A percentile compares a stretch with the other conserved stretches of the same genome.
Conservation (phyloP, 1,140 invertebrate genomes). For the Halictus rubicundus region DNA sequence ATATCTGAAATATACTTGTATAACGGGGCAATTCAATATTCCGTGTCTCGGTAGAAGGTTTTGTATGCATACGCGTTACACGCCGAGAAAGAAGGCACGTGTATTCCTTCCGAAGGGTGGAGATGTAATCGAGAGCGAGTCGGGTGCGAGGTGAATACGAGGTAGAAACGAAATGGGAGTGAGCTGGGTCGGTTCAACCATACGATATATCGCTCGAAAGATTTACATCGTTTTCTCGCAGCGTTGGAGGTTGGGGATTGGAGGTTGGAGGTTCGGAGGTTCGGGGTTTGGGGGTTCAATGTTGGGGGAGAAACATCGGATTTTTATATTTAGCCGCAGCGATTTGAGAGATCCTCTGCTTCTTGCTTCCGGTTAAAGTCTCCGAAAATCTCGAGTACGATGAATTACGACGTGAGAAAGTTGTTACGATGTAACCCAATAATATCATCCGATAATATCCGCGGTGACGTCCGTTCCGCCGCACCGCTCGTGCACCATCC, state of each 20-base stretch:
- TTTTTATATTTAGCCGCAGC: constrained; percentile 53
- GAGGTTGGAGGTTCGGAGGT: no score
- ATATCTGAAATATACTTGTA: no score
- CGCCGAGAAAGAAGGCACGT: constrained; percentile 39
- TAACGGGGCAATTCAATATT: not conserved
- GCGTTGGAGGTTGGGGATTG: constrained; percentile 41
- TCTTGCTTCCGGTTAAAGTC: no score
- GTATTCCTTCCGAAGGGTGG: constrained; percentile 52
- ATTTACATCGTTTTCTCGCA: constrained; percentile 75
- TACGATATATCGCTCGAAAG: constrained; percentile 77
- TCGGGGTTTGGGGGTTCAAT: no score
- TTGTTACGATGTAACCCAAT: no score
- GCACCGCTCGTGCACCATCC: no score
- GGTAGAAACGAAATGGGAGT: constrained; percentile 9
- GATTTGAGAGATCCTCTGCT: constrained; percentile 30
- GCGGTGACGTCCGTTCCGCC: no score
- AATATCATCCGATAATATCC: no score
- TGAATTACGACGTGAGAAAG: no score
- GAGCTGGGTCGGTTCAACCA: constrained; percentile 51
- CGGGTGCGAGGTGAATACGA: no score
- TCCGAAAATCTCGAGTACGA: no score
- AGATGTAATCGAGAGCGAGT: constrained; percentile 47
- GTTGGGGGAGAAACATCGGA: constrained; percentile 68
- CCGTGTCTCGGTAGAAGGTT: not conserved
- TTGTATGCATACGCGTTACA: constrained; percentile 51